Base-by-base conservation (phyloP, 53 echinoderm and acorn worm species). In the Holothuria leucospilota region DNA sequence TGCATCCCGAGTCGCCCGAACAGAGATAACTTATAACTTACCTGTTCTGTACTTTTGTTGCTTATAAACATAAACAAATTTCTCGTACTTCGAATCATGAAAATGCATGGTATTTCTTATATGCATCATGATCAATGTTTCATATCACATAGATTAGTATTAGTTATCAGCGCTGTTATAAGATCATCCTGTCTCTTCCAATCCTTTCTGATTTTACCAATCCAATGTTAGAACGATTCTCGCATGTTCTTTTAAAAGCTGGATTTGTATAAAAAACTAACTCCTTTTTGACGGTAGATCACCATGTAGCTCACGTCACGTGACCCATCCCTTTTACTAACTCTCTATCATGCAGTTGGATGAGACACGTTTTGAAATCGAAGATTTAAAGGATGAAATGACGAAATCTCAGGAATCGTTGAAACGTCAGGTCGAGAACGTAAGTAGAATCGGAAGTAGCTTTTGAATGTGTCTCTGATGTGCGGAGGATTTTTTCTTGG, bases 361-460 rank as follows among this genome's bases (percentile, higher is more conserved):
- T 67, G 84, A 83, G 63, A 63, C 65, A 63, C 84, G 84, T 26
- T 83, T 83, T 15, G 84, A 83, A 83, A 83, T 83, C 25, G 84
- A 83, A 83, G 84, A 83, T 66, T 83, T 83, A 83, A 64, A 49
- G 52, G 84, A 83, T 83, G 84, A 83, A 83, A 83, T 83, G 68
- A 83, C 84, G 38, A 83, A 83, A 67, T 52, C 84, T 12, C 84
- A 83, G 66, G 84, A 83, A 20, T 66, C 65, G 27, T 67, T 83
- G 39, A 46, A 83, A 67, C 63, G 84, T 46, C 41, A 83, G 39
- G 84, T 83, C 84, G 84, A 83, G 51, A 67, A 83, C 51, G 84
- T 83, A 83, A 83, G 84, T 83, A 66, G 38, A 56, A 16, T 16
- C 56, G 18, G 18, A 56, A 16, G 18, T 56, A 18, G 56, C 1